Conservation (phyloP, 2,113 vertebrate genomes). For the Pseudorasbora parva region DNA sequence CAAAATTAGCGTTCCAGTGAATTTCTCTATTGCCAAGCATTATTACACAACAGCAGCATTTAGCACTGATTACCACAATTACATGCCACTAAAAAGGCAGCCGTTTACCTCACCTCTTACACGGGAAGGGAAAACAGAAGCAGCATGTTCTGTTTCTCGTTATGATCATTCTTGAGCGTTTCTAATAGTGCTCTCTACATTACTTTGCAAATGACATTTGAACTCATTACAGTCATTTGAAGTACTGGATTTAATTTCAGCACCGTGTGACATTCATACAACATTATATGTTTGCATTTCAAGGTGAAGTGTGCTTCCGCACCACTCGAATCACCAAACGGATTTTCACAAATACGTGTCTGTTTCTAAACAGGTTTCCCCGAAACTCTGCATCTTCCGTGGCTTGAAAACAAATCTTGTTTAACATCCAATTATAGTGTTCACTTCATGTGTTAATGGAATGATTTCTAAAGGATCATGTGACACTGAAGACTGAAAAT, state of each 20-base stretch:
- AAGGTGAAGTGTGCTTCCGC: not conserved
- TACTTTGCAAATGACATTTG: not conserved
- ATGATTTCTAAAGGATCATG: too few species aligned
- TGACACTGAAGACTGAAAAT: too few species aligned
- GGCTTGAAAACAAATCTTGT: not conserved
- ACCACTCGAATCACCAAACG: not conserved
- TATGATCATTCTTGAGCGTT: not conserved
- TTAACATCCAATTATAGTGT: not conserved
- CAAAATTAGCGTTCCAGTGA: slow-evolving; percentile 64
- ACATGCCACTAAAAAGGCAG: slow-evolving; percentile 58
- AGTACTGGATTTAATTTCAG: not conserved
- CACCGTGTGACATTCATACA: not conserved
- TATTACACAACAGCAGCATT: slow-evolving; percentile 67
- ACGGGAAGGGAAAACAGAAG: not conserved
- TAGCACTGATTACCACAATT: slow-evolving; percentile 71
- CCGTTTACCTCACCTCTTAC: slow-evolving; percentile 23
- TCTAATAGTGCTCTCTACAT: not conserved
- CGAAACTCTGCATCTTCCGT: not conserved
- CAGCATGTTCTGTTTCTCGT: slow-evolving; percentile 27
- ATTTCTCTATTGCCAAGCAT: slow-evolving; percentile 67
- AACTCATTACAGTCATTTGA: not conserved
- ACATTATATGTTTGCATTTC: not conserved
- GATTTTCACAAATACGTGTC: not conserved
- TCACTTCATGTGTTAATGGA: not conserved
- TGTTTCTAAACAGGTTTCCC: not conserved